Percentiles rank a stretch among this genome's conserved stretches.
phyloP scores from a whole-genome alignment of 2,113 vertebrate species.

The Eptatretus burgeri region DNA sequence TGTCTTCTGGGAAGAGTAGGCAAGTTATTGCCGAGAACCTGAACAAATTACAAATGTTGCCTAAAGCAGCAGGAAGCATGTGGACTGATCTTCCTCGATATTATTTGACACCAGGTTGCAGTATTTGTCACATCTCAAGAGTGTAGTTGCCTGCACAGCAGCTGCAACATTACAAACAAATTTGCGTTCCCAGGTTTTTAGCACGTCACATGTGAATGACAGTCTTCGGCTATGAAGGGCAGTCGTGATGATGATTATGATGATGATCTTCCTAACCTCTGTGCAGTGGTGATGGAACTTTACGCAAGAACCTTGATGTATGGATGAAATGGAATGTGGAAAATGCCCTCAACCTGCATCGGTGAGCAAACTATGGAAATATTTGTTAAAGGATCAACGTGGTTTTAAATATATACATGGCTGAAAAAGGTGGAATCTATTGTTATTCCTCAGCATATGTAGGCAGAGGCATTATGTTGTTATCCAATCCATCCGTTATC shows the following conservation, averaged over 20 bases:
- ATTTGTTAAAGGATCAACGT: background rate
- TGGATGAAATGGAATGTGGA: slow-evolving; percentile 94
- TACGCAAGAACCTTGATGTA: slow-evolving; percentile 92
- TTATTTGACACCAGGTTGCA: too few relatives aligned
- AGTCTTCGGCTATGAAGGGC: too few relatives aligned
- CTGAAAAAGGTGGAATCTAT: background rate
- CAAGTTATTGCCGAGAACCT: too few relatives aligned
- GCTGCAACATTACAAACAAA: background rate
- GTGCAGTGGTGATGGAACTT: slow-evolving; percentile 58
- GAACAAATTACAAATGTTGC: too few relatives aligned
- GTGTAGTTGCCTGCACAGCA: background rate
- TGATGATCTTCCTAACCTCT: too few relatives aligned
- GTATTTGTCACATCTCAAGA: background rate
- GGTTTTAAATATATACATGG: background rate
- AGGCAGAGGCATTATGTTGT: background rate
- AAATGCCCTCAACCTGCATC: slow-evolving; percentile 85
- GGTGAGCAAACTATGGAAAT: slow-evolving; percentile 21
- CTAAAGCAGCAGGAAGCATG: too few relatives aligned
- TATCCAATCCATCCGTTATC: background rate
- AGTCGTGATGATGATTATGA: too few relatives aligned
- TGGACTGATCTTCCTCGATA: too few relatives aligned
- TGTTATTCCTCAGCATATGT: background rate
- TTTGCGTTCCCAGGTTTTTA: too few relatives aligned
- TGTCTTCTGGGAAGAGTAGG: too few relatives aligned
- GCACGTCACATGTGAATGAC: too few relatives aligned